These are phyloP conservation scores for Trichopoda pennipes DNA, from an alignment of 2,888 invertebrate species.

Conservation along the genomic window DNA sequence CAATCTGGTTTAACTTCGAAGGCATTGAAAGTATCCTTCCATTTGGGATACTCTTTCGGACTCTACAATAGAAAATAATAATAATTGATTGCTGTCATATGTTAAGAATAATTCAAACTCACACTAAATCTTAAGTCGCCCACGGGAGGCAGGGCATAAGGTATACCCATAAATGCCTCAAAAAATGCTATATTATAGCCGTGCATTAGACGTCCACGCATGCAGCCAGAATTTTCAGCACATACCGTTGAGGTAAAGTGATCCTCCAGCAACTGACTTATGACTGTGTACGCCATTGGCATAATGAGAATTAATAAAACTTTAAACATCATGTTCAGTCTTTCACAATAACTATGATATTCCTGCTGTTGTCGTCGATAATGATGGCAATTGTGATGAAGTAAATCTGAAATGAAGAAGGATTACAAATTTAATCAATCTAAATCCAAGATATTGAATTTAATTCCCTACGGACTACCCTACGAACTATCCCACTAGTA, in stretches of 20 bases:
- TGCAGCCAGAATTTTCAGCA: conserved; percentile 73
- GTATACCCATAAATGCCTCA: conserved; percentile 79
- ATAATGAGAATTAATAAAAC: conserved; percentile 18
- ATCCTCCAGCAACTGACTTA: conserved; percentile 16
- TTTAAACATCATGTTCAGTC: conserved; percentile 15
- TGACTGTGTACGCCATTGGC: conserved; percentile 31
- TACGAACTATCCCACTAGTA: no score
- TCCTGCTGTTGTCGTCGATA: background rate
- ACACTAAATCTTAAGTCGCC: conserved; percentile 78
- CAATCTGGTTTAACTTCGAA: conserved; percentile 79
- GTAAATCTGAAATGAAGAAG: conserved; percentile 28
- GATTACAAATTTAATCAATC: background rate
- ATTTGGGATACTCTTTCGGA: conserved; percentile 74
- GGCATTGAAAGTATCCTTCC: conserved; percentile 75
- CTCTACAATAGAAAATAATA: conserved; percentile 72
- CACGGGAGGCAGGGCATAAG: conserved; percentile 79
- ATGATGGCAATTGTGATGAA: background rate
- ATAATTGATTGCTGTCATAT: background rate
- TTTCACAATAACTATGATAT: conserved; percentile 16
- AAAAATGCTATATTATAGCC: conserved; percentile 75
- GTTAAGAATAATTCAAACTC: conserved; percentile 63
- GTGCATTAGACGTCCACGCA: conserved; percentile 74
- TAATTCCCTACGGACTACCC: no score
- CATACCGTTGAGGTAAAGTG: conserved; percentile 72
- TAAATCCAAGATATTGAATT: no score